Conservation (phyloP, 2,113 vertebrate genomes). For the Xiphias gladius region DNA sequence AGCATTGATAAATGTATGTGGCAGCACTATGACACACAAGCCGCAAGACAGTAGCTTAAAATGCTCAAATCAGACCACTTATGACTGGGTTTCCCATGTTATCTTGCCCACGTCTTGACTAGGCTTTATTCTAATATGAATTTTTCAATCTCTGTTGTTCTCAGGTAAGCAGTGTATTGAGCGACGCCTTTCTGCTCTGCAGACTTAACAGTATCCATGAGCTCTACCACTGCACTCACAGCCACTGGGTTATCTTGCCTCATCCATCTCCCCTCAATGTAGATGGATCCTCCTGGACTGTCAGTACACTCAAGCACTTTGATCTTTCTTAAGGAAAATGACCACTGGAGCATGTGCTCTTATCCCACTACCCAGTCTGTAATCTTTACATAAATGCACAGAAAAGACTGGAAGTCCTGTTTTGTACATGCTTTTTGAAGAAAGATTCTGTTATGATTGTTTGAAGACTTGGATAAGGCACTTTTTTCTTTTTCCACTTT, state of each 20-base stretch:
- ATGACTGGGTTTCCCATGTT: background rate
- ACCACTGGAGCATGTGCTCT: constrained; percentile 64
- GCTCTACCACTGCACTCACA: constrained; percentile 2
- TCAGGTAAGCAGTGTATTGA: constrained; percentile 95
- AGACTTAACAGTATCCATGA: constrained; percentile 85
- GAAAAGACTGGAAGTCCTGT: constrained; percentile 40
- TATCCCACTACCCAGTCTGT: constrained; percentile 44
- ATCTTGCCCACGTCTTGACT: background rate
- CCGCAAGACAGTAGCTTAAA: background rate
- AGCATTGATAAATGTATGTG: constrained; percentile 90
- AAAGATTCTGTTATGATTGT: constrained; percentile 50
- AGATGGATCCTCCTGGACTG: constrained; percentile 37
- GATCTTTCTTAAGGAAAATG: constrained; percentile 67
- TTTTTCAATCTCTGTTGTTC: constrained; percentile 22
- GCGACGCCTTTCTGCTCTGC: constrained; percentile 90
- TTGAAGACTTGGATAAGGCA: constrained; percentile 48
- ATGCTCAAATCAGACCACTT: background rate
- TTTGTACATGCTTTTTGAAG: constrained; percentile 36
- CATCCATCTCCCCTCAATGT: constrained; percentile 29
- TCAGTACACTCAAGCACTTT: constrained; percentile 71
- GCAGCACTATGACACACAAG: constrained; percentile 1
- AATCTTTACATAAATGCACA: constrained; percentile 47
- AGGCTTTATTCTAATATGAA: background rate
- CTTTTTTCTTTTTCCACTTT: constrained; percentile 38
- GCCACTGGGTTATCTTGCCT: constrained; percentile 35